These are phyloP conservation scores for Mobula hypostoma DNA, from an alignment of 2,113 vertebrate genomes.

Conservation along the genomic window DNA sequence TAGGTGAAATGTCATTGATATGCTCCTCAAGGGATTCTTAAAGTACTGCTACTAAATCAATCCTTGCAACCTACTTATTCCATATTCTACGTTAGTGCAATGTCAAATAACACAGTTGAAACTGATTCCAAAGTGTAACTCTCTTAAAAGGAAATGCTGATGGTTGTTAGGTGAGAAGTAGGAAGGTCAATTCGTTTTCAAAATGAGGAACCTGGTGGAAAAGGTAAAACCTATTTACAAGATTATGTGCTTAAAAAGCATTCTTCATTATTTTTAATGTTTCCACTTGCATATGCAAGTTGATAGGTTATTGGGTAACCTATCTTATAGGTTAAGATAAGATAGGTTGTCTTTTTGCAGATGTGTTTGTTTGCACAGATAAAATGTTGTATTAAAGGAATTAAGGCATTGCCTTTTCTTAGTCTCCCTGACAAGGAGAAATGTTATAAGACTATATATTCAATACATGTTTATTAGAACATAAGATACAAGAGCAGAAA, in stretches of 20 bases:
- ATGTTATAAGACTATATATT: neutral
- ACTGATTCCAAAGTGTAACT: neutral
- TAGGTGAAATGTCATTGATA: neutral
- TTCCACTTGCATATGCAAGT: neutral
- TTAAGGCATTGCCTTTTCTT: neutral
- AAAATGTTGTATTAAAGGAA: neutral
- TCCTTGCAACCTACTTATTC: neutral
- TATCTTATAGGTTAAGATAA: no score
- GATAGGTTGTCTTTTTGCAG: no score
- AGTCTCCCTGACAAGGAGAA: conserved; percentile 11
- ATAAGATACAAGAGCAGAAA: no score
- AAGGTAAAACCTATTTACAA: neutral
- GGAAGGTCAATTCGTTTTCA: neutral
- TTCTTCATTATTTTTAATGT: neutral
- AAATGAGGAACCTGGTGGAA: neutral
- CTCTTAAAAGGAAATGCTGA: neutral
- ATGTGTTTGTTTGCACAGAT: neutral
- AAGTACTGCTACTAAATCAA: neutral
- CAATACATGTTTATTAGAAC: no score
- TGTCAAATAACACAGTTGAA: neutral
- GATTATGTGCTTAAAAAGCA: neutral
- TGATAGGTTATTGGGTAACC: neutral
- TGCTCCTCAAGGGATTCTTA: neutral
- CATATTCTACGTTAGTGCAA: neutral
- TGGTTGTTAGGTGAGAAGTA: neutral